A percentile compares a stretch with the other conserved stretches of the same genome.
phyloP scores from a whole-genome alignment of 2,113 vertebrate genomes.

The Galeopterus variegatus region DNA sequence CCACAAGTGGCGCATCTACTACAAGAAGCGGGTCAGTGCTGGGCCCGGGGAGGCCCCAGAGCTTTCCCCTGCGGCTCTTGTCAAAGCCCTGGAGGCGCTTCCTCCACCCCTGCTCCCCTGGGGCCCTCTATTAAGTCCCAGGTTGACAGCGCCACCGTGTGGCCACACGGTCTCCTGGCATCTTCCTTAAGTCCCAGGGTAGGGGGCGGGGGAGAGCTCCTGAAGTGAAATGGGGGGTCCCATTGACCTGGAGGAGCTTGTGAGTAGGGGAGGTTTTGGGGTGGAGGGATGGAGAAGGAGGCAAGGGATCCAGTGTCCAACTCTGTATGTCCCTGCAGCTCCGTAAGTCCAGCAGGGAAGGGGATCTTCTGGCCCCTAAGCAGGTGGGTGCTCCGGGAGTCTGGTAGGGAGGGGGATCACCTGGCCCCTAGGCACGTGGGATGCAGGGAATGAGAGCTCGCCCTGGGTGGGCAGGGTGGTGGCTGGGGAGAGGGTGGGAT shows the following conservation, averaged over 20 bases:
- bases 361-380: constrained; percentile 85
- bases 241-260: background rate
- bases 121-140: background rate
- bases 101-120: accelerated
- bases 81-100: background rate
- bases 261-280: background rate
- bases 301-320: background rate
- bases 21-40: constrained; percentile 96
- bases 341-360: constrained; percentile 88
- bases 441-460: background rate
- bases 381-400: constrained; percentile 84
- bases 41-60: too few relatives aligned
- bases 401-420: constrained; percentile 76
- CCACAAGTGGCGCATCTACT: constrained; percentile 99
- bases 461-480: background rate
- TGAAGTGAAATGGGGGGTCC: background rate
- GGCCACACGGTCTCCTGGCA: background rate
- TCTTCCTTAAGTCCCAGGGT: background rate
- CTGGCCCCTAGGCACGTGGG: constrained; percentile 75
- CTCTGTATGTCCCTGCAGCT: constrained; percentile 86
- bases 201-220: background rate
- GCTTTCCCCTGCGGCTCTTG: accelerated
- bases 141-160: constrained; percentile 62
- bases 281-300: background rate
- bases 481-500: background rate